These are phyloP conservation scores for Nanorana parkeri DNA, from an alignment of 2,113 vertebrate genomes.

Conservation along the genomic window DNA sequence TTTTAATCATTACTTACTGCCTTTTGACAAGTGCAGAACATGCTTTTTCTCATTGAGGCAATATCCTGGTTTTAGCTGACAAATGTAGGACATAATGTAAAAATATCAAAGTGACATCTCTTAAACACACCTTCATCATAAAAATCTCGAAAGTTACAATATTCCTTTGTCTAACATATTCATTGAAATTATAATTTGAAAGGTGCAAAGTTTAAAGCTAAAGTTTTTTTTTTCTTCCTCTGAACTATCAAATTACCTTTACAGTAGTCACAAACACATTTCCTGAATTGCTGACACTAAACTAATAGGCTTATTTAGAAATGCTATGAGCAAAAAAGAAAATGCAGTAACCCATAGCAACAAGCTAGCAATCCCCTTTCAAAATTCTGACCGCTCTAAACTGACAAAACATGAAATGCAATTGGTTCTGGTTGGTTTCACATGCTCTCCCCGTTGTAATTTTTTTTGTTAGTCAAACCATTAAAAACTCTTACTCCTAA, in stretches of 20 bases:
- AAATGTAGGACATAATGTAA: conserved; percentile 99
- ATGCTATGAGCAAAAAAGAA: neutral
- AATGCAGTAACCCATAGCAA: neutral
- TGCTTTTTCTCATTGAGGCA: conserved; percentile 98
- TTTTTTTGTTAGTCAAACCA: too few species aligned
- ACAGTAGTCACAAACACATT: neutral
- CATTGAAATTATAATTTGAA: conserved; percentile 77
- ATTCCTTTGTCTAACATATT: conserved; percentile 83
- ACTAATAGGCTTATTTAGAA: neutral
- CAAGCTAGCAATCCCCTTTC: neutral
- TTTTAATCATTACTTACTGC: conserved; percentile 99
- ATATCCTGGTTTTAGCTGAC: conserved; percentile 99
- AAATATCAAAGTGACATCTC: conserved; percentile 98
- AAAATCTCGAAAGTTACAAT: conserved; percentile 84
- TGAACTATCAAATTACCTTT: neutral
- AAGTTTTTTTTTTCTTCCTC: conserved; percentile 74
- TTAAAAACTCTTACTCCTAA: too few species aligned
- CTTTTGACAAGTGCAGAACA: conserved; percentile 99
- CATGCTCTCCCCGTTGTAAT: too few species aligned
- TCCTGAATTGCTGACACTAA: neutral
- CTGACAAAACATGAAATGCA: too few species aligned
- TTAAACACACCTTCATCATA: conserved; percentile 90
- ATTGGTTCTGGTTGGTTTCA: too few species aligned
- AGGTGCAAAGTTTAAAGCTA: conserved; percentile 74
- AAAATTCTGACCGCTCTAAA: too few species aligned